Percentiles rank a stretch among this genome's conserved stretches.
Evolutionary conservation across 2,797 vertebrate species (phyloP).

Genomic region (Pangasius djambal): DNA sequence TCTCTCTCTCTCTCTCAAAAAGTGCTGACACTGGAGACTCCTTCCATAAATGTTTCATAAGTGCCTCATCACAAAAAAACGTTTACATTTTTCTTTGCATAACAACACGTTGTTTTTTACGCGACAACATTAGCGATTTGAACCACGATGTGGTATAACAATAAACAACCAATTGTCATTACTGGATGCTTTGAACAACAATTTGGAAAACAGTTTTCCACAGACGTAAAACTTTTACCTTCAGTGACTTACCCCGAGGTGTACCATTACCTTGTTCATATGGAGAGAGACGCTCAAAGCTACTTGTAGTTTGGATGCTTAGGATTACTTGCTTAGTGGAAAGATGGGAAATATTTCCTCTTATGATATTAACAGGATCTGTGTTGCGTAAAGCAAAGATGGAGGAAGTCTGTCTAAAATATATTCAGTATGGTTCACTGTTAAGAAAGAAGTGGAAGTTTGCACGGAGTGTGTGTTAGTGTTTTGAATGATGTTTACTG

Average conservation of each 20-base stretch:
- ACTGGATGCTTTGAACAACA: background rate
- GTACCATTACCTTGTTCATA: background rate
- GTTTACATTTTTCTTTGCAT: too few species aligned
- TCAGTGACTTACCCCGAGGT: background rate
- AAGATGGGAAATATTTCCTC: background rate
- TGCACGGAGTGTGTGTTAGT: too few species aligned
- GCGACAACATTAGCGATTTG: too few species aligned
- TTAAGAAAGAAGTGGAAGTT: background rate
- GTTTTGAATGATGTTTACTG: background rate
- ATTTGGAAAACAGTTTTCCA: background rate
- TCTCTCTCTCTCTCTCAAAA: too few species aligned
- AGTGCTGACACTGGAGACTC: too few species aligned
- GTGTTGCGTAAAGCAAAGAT: background rate
- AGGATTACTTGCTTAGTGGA: too few species aligned
- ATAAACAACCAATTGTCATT: background rate
- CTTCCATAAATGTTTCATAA: too few species aligned
- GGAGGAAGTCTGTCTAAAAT: background rate
- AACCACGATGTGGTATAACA: too few species aligned
- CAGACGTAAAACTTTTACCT: too few species aligned
- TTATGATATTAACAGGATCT: background rate
- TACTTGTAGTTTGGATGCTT: background rate
- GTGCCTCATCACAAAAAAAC: too few species aligned
- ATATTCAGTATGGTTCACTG: too few species aligned
- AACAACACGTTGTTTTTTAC: too few species aligned
- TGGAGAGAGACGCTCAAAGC: background rate